Evolutionary conservation across 2,113 vertebrate genomes (phyloP).

Genomic region (Chaenogobius annularis): DNA sequence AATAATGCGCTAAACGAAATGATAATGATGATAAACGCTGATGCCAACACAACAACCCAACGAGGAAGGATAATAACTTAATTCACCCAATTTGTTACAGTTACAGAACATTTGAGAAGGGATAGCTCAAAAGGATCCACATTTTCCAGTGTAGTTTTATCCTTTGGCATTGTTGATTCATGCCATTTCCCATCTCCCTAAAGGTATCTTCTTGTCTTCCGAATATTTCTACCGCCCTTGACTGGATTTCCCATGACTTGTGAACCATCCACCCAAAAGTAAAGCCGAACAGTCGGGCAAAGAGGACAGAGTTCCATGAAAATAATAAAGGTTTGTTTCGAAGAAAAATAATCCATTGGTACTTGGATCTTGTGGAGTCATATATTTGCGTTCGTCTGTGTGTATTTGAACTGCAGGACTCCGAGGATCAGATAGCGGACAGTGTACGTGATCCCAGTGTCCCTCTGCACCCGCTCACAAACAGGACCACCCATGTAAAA

Average conservation of each 20-base stretch:
- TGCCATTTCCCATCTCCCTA: background rate
- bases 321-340: slow-evolving; percentile 59
- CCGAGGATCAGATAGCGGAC: slow-evolving; percentile 32
- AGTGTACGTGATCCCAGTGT: background rate
- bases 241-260: slow-evolving; percentile 42
- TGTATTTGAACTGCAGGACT: slow-evolving; percentile 48
- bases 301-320: slow-evolving; percentile 28
- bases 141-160: background rate
- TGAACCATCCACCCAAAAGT: slow-evolving; percentile 4
- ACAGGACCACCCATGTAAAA: background rate
- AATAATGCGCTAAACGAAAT: no score
- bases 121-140: no score
- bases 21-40: no score
- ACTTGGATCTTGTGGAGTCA: slow-evolving; percentile 57
- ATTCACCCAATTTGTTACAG: no score
- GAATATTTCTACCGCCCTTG: slow-evolving; percentile 18
- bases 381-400: slow-evolving; percentile 64
- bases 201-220: background rate
- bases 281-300: slow-evolving; percentile 8
- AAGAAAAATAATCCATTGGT: slow-evolving; percentile 72
- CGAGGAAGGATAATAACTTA: no score
- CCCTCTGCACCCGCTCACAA: slow-evolving; percentile 3
- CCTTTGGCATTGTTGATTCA: background rate
- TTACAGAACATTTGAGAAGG: no score
- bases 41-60: no score